Conservation (phyloP, 2,888 invertebrate species). For the Malthinus seriepunctatus region DNA sequence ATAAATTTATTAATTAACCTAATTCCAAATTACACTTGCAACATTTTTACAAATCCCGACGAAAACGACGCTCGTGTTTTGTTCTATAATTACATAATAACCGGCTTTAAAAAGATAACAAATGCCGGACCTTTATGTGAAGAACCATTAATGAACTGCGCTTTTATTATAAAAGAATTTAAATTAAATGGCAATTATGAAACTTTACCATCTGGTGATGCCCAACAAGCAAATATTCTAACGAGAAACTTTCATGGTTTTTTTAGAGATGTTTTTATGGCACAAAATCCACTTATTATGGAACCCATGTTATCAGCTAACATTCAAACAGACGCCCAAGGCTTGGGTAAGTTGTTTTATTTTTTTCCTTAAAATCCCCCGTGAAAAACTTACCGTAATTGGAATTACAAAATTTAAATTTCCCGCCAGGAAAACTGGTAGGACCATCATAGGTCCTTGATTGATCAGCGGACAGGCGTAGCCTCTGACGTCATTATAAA, state of each 20-base stretch:
- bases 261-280: slow-evolving; percentile 85
- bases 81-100: slow-evolving; percentile 79
- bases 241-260: slow-evolving; percentile 56
- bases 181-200: slow-evolving; percentile 52
- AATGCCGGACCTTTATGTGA: slow-evolving; percentile 93
- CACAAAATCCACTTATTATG: slow-evolving; percentile 87
- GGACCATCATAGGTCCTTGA: no score
- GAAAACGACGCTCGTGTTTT: slow-evolving; percentile 61
- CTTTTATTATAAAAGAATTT: slow-evolving; percentile 89
- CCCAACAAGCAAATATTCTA: slow-evolving; percentile 26
- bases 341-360: slow-evolving; percentile 32
- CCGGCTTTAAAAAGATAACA: slow-evolving; percentile 83
- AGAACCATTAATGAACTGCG: slow-evolving; percentile 95
- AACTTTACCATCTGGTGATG: slow-evolving; percentile 37
- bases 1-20: slow-evolving; percentile 88
- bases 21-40: slow-evolving; percentile 66
- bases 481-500: no score
- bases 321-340: slow-evolving; percentile 49
- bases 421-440: no score
- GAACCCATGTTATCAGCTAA: slow-evolving; percentile 80
- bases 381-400: no score
- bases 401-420: no score
- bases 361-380: no score
- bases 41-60: slow-evolving; percentile 56
- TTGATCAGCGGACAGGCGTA: no score